Conservation (phyloP, 2,113 vertebrate species). For the Canis aureus region DNA sequence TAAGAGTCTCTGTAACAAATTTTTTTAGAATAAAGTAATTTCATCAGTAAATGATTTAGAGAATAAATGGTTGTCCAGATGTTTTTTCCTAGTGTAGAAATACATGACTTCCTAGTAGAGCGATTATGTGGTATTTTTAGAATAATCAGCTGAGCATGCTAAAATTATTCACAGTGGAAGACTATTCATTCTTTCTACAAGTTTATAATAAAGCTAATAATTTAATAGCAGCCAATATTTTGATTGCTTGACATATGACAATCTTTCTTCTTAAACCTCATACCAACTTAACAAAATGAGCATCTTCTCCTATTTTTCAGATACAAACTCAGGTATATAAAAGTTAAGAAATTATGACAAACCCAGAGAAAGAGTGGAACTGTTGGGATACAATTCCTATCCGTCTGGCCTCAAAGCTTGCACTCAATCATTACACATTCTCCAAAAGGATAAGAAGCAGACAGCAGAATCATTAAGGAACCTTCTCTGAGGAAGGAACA, state of each 20-base stretch:
- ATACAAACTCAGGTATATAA: constrained; percentile 6
- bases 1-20: not conserved
- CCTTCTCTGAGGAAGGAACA: not conserved
- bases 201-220: constrained; percentile 45
- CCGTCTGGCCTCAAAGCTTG: not conserved
- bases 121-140: not conserved
- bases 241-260: not conserved
- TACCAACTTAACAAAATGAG: constrained; percentile 14
- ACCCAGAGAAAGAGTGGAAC: not conserved
- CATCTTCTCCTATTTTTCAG: not conserved
- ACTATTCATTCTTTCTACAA: not conserved
- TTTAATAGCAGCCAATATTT: not conserved
- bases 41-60: constrained; percentile 53
- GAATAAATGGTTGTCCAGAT: not conserved
- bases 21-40: constrained; percentile 19
- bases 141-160: not conserved
- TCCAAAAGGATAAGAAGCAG: not conserved
- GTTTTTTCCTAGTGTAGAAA: not conserved
- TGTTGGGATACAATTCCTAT: not conserved
- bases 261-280: not conserved
- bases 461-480: not conserved
- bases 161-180: constrained; percentile 24
- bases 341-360: not conserved
- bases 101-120: not conserved
- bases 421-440: not conserved